These are phyloP conservation scores for Cordilura impudica DNA, from an alignment of 2,888 invertebrate genomes.

Conservation along the genomic window DNA sequence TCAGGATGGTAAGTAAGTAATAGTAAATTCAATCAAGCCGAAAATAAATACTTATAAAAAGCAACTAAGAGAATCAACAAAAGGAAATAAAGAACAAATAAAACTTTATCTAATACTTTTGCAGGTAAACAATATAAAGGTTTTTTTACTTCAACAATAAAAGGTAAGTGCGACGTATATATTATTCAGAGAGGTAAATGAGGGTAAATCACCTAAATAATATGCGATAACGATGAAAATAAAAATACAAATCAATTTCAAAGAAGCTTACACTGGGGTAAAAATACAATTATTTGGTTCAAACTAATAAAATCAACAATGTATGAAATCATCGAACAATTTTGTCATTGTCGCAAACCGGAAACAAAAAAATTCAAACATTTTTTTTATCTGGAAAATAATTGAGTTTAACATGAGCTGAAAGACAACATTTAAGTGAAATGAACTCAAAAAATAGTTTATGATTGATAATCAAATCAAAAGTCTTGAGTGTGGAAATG, in stretches of 20 bases:
- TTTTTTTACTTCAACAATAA: neutral
- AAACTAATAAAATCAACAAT: too few species aligned
- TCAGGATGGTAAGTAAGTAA: neutral
- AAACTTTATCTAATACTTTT: neutral
- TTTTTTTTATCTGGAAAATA: too few species aligned
- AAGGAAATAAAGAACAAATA: neutral
- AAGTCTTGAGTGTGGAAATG: too few species aligned
- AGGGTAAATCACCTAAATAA: constrained; percentile 2
- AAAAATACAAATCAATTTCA: neutral
- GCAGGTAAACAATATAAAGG: constrained; percentile 4
- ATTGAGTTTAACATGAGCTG: too few species aligned
- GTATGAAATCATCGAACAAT: too few species aligned
- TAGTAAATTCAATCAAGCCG: constrained; percentile 21
- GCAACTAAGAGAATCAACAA: neutral
- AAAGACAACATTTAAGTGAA: too few species aligned
- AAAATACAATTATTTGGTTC: too few species aligned
- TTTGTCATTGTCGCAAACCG: too few species aligned
- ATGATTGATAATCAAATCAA: too few species aligned
- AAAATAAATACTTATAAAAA: constrained; percentile 26
- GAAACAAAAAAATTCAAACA: too few species aligned
- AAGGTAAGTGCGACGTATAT: neutral
- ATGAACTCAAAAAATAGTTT: too few species aligned
- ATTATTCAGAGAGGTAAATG: neutral
- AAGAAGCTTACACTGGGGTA: neutral
- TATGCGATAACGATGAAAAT: neutral